A percentile compares a stretch with the other conserved stretches of the same genome.
These are phyloP conservation scores for Diabrotica virgifera DNA, from an alignment of 1,140 invertebrate species.

Conservation along the genomic window DNA sequence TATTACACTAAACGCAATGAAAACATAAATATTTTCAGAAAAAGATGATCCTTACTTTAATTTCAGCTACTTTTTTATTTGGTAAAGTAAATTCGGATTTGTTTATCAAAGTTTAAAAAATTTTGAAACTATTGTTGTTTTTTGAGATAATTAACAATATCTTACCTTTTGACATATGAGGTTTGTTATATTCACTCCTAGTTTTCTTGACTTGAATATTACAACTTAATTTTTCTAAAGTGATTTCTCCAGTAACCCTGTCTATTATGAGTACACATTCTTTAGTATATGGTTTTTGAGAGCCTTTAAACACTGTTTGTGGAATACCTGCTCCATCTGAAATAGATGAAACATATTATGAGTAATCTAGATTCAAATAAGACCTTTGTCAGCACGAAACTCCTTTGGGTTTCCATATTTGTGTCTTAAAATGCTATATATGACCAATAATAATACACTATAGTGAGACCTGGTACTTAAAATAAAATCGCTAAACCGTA, in stretches of 20 bases:
- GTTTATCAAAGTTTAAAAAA: background rate
- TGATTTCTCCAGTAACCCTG: conserved; percentile 85
- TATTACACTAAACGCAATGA: too few relatives aligned
- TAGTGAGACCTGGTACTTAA: too few relatives aligned
- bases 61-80: too few relatives aligned
- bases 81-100: too few relatives aligned
- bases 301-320: conserved; percentile 92
- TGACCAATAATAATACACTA: too few relatives aligned
- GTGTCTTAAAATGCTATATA: too few relatives aligned
- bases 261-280: conserved; percentile 96
- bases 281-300: conserved; percentile 81
- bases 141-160: background rate
- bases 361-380: background rate
- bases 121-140: too few relatives aligned
- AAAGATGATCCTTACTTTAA: too few relatives aligned
- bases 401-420: too few relatives aligned
- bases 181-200: conserved; percentile 57
- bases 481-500: too few relatives aligned
- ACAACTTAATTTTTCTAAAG: conserved; percentile 83
- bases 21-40: too few relatives aligned
- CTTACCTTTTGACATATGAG: conserved; percentile 44
- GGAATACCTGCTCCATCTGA: conserved; percentile 78
- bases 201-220: conserved; percentile 96
- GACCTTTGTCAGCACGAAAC: too few relatives aligned
- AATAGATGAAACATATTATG: conserved; percentile 10